Base-by-base conservation (phyloP, 1,140 invertebrate species). In the Drosophila tani region DNA sequence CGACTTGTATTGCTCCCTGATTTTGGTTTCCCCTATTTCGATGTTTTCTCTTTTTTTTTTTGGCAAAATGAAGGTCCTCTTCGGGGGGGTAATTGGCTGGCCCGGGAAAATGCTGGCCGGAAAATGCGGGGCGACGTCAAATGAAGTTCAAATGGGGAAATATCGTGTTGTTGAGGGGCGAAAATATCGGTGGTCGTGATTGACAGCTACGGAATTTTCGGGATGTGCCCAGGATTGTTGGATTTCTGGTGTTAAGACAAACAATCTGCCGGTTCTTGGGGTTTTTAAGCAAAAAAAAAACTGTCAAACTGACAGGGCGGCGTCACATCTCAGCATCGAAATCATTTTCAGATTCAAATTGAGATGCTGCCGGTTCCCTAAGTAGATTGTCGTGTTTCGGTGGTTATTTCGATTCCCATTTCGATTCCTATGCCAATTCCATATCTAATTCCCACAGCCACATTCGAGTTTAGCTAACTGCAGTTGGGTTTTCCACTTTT, bases 341-440 rank as follows among this genome's bases (percentile, higher is more conserved):
- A 56, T 56, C 53, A 56, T 56, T 56, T 40, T 59, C 17, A 50
- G 50, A 73, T 74, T 58, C 35, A 50, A 57, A 69, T 56, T 57
- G 24, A 47, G 35, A 14, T 41, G 15, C 17, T 75, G 45, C 41
- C 53, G 15, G 24, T n/a, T 62, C 71, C 59, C 55, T 74, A 83
- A 85, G 75, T 85, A 82, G 79, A 87, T 85, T 87, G 79, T 79
- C 82, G 69, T 85, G 82, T 85, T 45, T 55, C 19, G 55, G 24
- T 14, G 21, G 17, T 62, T 67, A 67, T 67, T 86, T 63, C 57
- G 66, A 50, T 86, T 82, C 29, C 62, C 8, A 57, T 49, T 64
- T 24, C 38, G 19, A 32, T 41, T 38, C 43, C 60, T 19, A 55
- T 60, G 27, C 56, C 51, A 24, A 49, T 45, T 46, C 41, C 19